Evolutionary conservation across 2,888 invertebrate species (phyloP).

Genomic region (Glaucopsyche alexis): DNA sequence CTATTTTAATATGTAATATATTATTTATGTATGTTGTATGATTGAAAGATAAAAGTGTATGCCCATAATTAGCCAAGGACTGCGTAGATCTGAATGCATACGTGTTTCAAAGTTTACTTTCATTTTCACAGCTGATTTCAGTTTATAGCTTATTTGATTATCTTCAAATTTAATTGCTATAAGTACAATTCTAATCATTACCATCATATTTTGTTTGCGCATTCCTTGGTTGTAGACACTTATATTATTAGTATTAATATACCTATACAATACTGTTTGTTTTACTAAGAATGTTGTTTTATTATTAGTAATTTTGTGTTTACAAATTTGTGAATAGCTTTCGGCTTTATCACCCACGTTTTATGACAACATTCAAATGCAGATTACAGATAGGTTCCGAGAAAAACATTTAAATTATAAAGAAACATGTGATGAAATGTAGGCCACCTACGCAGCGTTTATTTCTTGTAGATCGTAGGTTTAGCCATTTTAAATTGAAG

Average conservation of each 20-base stretch:
- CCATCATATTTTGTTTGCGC: too few species aligned
- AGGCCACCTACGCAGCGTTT: constrained; percentile 8
- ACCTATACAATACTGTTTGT: not conserved
- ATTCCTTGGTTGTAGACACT: too few species aligned
- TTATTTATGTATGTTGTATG: constrained; percentile 12
- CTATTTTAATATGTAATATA: constrained; percentile 22
- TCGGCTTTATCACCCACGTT: constrained; percentile 2
- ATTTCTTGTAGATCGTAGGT: not conserved
- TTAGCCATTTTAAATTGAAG: not conserved
- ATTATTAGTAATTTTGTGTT: not conserved
- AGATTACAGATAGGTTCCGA: not conserved
- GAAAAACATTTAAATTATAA: constrained; percentile 18
- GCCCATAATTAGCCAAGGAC: not conserved
- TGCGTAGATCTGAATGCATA: not conserved
- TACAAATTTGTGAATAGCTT: not conserved
- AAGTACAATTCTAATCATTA: too few species aligned
- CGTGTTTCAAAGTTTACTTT: not conserved
- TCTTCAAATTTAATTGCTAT: too few species aligned
- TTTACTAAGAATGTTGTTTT: not conserved
- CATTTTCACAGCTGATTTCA: not conserved
- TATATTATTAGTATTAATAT: too few species aligned
- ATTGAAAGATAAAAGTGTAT: constrained; percentile 11
- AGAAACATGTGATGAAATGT: constrained; percentile 14
- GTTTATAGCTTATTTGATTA: too few species aligned
- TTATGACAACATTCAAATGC: constrained; percentile 3